Base-by-base conservation (phyloP, 2,797 vertebrate species). In the Gymnodraco acuticeps region DNA sequence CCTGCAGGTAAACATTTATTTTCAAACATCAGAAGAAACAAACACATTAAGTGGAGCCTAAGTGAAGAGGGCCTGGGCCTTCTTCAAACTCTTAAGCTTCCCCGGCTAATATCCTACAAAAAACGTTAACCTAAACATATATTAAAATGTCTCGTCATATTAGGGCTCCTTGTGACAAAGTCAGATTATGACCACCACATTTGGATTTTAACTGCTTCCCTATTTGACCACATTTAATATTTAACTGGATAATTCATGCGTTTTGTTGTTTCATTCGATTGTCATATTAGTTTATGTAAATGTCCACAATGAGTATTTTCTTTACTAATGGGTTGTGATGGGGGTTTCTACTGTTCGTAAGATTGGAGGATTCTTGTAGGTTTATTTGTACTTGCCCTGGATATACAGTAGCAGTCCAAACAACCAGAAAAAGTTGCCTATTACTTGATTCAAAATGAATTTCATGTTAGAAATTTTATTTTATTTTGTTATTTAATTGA, bases 1-100 rank as follows among this genome's bases (percentile, higher is more conserved):
- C 70, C 60, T 59, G 62, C 63, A 81, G 73, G 79, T 78, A 64
- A 67, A 85, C 85, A 87, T 85, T 75, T 67, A 23, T 73, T 81
- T 77, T 80, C 10, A 79, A 80, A 80, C 43, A 75, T n/a, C 53
- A 64, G 31, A 81, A 60, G 47, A 78, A 69, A 74, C 12, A 48
- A 75, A 86, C 65, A 75, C 10, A 76, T 64, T 85, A 71, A 69
- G 71, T 56, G 23, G 51, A 82, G 61, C 46, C 15, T 77, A 38
- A 73, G 63, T 43, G 50, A 78, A 64, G 48, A 53, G 11, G n/a
- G 19, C 4, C 20, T 38, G 12, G 48, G 46, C 16, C 47, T 16
- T 47, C 23, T 47, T 12, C 52, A 66, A 66, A 64, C 31, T 42
- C 1, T 67, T 60, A 55, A 67, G 51, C 67, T 14, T 65, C 62